These are phyloP conservation scores for Anoplopoma fimbria DNA, from an alignment of 2,113 vertebrate genomes.

Conservation along the genomic window DNA sequence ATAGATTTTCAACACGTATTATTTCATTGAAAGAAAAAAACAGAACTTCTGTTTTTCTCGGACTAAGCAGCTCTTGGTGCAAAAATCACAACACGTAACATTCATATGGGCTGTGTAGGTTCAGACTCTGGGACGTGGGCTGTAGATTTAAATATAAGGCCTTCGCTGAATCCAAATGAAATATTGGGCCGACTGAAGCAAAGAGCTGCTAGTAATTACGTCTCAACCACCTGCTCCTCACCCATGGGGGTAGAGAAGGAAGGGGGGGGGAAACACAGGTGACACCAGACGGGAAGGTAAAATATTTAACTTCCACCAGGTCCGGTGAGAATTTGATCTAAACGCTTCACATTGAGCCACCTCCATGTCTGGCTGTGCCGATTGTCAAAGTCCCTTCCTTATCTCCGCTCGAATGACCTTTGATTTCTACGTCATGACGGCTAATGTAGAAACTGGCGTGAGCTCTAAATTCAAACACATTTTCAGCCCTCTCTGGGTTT, in stretches of 20 bases:
- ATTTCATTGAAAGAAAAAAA: constrained; percentile 48
- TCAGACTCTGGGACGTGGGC: not conserved
- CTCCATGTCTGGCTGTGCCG: not conserved
- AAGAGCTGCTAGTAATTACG: not conserved
- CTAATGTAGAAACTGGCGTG: not conserved
- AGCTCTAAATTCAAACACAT: not conserved
- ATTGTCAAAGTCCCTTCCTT: constrained; percentile 27
- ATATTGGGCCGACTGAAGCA: constrained; percentile 11
- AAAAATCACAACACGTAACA: constrained; percentile 47
- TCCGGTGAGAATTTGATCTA: not conserved
- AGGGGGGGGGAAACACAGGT: not conserved
- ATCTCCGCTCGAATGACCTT: constrained; percentile 33
- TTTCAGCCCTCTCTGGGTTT: not conserved
- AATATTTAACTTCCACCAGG: not conserved
- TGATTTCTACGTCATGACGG: not conserved
- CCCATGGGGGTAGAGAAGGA: not conserved
- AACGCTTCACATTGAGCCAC: not conserved
- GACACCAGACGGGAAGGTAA: constrained; percentile 1
- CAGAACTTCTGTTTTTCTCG: not conserved
- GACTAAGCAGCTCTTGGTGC: constrained; percentile 31
- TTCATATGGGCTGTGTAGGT: constrained; percentile 35
- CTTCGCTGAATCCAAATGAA: not conserved
- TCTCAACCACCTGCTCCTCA: constrained; percentile 40
- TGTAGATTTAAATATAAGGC: constrained; percentile 47
- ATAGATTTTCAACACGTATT: constrained; percentile 1